Conservation (phyloP, 2,888 invertebrate species). For the Brachypterus glaber region DNA sequence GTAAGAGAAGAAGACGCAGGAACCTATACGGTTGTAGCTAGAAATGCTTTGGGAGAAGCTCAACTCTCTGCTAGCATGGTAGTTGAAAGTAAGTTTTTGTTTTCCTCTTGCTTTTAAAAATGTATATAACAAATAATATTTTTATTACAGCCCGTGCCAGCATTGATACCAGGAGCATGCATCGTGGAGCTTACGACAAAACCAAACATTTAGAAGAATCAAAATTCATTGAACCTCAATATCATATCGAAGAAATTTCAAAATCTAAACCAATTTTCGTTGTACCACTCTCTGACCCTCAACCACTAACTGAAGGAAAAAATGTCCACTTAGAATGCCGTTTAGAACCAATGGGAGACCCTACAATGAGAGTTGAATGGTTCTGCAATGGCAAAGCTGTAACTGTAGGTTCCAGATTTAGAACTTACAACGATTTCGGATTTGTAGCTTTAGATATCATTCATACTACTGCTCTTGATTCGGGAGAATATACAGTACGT, state of each 20-base stretch:
- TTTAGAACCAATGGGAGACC: slow-evolving; percentile 91
- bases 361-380: slow-evolving; percentile 93
- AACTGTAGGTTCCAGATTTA: slow-evolving; percentile 85
- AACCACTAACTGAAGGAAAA: slow-evolving; percentile 76
- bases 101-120: neutral
- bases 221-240: slow-evolving; percentile 78
- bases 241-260: slow-evolving; percentile 84
- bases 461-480: slow-evolving; percentile 86
- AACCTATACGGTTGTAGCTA: slow-evolving; percentile 84
- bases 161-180: slow-evolving; percentile 86
- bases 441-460: slow-evolving; percentile 94
- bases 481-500: slow-evolving; percentile 88
- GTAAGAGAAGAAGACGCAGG: slow-evolving; percentile 90
- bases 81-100: slow-evolving; percentile 69
- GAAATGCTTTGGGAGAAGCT: slow-evolving; percentile 84
- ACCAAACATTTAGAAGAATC: slow-evolving; percentile 78
- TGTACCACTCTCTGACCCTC: slow-evolving; percentile 79
- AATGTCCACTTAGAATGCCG: slow-evolving; percentile 88
- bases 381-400: slow-evolving; percentile 86
- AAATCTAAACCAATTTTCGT: slow-evolving; percentile 93
- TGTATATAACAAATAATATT: slow-evolving; percentile 8
- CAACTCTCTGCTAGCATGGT: slow-evolving; percentile 74
- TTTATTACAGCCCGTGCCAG: slow-evolving; percentile 65
- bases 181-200: slow-evolving; percentile 76
- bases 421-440: slow-evolving; percentile 94